Percentiles rank a stretch among this genome's conserved stretches.
phyloP scores from a whole-genome alignment of 2,797 vertebrate genomes.

The Gobionotothen gibberifrons region DNA sequence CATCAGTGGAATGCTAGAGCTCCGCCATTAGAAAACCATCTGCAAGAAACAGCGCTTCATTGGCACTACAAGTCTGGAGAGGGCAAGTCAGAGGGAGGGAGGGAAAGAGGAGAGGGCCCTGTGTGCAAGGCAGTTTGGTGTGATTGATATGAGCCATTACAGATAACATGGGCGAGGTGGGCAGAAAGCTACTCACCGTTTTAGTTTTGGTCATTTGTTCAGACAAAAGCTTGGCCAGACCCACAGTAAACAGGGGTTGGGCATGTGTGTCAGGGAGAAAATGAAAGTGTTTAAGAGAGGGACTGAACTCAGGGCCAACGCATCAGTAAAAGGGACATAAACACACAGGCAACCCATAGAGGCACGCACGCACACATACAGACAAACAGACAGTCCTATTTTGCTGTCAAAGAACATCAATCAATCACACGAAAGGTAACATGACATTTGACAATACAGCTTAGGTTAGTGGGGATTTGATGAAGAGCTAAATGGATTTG shows the following conservation, averaged over 20 bases:
- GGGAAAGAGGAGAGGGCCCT: slow-evolving; percentile 36
- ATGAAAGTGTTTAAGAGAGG: slow-evolving; percentile 4
- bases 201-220: slow-evolving; percentile 76
- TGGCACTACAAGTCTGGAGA: slow-evolving; percentile 70
- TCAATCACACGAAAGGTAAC: slow-evolving; percentile 36
- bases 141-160: slow-evolving; percentile 83
- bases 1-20: slow-evolving; percentile 71
- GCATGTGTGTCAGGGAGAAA: slow-evolving; percentile 13
- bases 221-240: slow-evolving; percentile 61
- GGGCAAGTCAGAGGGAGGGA: slow-evolving; percentile 45
- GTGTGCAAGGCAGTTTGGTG: slow-evolving; percentile 67
- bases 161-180: slow-evolving; percentile 71
- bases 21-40: slow-evolving; percentile 79
- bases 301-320: slow-evolving; percentile 19
- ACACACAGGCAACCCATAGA: slow-evolving; percentile 21
- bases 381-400: not conserved
- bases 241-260: slow-evolving; percentile 29
- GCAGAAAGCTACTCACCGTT: slow-evolving; percentile 69
- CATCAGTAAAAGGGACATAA: slow-evolving; percentile 32
- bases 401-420: slow-evolving; percentile 39
- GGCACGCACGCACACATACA: slow-evolving; percentile 13
- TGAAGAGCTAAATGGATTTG: slow-evolving; percentile 22
- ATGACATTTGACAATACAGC: slow-evolving; percentile 41
- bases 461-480: slow-evolving; percentile 14
- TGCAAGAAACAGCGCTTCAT: slow-evolving; percentile 74